Evolutionary conservation across 2,113 vertebrate genomes (phyloP).

Genomic region (Ginglymostoma cirratum): DNA sequence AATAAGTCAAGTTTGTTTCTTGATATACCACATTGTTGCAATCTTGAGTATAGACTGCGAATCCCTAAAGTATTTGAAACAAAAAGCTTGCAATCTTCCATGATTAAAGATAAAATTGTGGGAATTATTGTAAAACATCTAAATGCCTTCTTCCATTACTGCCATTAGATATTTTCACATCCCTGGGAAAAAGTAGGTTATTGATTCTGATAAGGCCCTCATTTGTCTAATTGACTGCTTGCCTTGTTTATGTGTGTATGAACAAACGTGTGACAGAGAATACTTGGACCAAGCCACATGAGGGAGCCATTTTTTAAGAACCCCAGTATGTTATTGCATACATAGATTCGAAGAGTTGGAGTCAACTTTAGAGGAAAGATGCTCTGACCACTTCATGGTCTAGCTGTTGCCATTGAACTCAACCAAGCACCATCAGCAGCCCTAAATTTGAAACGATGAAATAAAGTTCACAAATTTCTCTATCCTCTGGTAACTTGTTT

Average conservation of each 20-base stretch:
- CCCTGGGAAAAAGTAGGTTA: neutral
- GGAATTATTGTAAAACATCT: neutral
- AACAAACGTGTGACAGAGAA: neutral
- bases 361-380: neutral
- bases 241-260: neutral
- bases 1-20: neutral
- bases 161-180: neutral
- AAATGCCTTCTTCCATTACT: neutral
- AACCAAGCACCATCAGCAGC: neutral
- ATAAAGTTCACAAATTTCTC: neutral
- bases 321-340: neutral
- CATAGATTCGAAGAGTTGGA: neutral
- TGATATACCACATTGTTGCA: neutral
- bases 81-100: neutral
- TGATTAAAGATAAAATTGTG: neutral
- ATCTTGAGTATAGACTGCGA: neutral
- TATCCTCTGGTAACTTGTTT: neutral
- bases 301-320: neutral
- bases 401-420: neutral
- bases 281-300: neutral
- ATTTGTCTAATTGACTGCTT: neutral
- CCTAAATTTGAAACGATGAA: neutral
- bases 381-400: neutral
- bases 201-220: neutral
- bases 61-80: neutral